Conservation (phyloP, 2,888 invertebrate genomes). For the Agrotis clavis region DNA sequence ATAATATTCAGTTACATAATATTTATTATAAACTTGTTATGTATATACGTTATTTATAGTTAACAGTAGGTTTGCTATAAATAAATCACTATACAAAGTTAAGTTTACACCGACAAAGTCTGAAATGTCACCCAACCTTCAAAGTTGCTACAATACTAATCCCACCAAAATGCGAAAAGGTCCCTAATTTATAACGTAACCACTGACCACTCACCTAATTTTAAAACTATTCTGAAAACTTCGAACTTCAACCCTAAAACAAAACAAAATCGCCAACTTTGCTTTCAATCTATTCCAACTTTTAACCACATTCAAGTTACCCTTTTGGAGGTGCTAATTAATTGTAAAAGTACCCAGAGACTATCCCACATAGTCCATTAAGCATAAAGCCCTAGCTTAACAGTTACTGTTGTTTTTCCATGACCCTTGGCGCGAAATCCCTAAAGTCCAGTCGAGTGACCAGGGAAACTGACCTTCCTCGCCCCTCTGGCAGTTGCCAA, state of each 20-base stretch:
- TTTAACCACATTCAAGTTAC: conserved; percentile 70
- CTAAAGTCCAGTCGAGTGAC: conserved; percentile 80
- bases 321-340: conserved; percentile 84
- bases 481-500: conserved; percentile 35
- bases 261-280: conserved; percentile 62
- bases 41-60: no score
- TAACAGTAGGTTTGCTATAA: background rate
- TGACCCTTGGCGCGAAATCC: conserved; percentile 83
- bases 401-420: conserved; percentile 82
- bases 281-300: conserved; percentile 69
- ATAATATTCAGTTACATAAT: no score
- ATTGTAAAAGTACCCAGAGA: conserved; percentile 83
- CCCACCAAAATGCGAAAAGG: conserved; percentile 14
- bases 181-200: conserved; percentile 32
- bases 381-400: conserved; percentile 81
- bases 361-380: conserved; percentile 85
- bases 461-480: conserved; percentile 65
- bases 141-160: conserved; percentile 1
- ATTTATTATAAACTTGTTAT: no score
- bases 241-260: conserved; percentile 47
- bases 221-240: conserved; percentile 58
- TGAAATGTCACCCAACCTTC: background rate
- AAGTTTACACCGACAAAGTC: background rate
- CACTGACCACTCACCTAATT: conserved; percentile 29
- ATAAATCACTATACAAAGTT: background rate